These are phyloP conservation scores for Acanthopleura granulata DNA, from an alignment of 2,888 invertebrate genomes.

Conservation along the genomic window DNA sequence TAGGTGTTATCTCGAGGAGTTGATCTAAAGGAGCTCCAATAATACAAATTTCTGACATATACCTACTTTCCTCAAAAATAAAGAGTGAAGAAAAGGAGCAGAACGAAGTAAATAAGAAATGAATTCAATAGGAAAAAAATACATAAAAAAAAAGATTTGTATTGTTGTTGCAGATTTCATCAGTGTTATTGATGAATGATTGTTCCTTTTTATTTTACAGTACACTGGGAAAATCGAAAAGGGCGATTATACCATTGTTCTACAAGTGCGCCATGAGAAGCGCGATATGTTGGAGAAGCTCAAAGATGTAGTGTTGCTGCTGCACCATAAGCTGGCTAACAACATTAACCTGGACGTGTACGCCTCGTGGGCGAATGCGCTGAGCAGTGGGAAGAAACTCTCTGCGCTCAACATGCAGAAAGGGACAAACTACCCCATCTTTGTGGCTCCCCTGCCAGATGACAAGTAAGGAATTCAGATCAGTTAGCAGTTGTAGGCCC, in stretches of 20 bases:
- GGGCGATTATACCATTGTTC: conserved; percentile 89
- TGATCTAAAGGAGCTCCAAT: no score
- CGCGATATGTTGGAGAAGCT: conserved; percentile 87
- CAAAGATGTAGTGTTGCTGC: conserved; percentile 79
- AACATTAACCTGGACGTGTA: conserved; percentile 85
- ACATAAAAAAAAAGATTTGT: no score
- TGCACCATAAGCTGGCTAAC: conserved; percentile 82
- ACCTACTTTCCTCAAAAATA: no score
- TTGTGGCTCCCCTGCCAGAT: conserved; percentile 81
- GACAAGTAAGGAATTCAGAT: conserved; percentile 81
- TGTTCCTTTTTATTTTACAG: conserved; percentile 72
- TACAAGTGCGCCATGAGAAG: conserved; percentile 93
- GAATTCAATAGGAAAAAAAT: no score
- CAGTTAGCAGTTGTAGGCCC: no score
- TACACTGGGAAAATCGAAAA: conserved; percentile 91
- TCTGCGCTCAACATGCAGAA: conserved; percentile 75
- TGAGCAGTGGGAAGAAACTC: conserved; percentile 82
- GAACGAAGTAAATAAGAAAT: no score
- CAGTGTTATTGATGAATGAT: conserved; percentile 15
- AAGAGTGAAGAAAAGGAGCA: no score
- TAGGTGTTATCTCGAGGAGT: no score
- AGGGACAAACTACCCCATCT: conserved; percentile 80
- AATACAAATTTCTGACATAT: no score
- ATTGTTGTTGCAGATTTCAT: no score
- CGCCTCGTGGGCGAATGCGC: conserved; percentile 77